A percentile compares a stretch with the other conserved stretches of the same genome.
Evolutionary conservation across 2,113 vertebrate genomes (phyloP).

Genomic region (Calyptommatus sinebrachiatus): DNA sequence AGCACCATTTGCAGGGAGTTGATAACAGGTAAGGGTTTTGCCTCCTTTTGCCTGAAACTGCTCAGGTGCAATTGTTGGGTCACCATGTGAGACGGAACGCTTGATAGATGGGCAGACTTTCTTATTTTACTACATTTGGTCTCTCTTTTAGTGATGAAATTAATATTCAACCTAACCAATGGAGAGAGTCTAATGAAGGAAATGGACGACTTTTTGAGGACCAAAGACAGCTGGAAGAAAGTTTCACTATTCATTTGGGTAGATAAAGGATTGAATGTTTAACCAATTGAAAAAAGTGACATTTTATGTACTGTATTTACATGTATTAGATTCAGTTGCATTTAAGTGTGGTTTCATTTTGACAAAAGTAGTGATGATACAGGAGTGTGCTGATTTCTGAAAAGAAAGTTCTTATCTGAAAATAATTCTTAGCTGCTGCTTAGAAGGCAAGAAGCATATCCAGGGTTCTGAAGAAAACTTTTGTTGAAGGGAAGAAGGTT

Average conservation of each 20-base stretch:
- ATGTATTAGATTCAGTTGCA: background rate
- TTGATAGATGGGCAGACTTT: too few relatives aligned
- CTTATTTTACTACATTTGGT: background rate
- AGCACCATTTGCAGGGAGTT: too few relatives aligned
- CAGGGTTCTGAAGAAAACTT: too few relatives aligned
- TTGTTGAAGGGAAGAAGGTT: too few relatives aligned
- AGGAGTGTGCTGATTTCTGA: background rate
- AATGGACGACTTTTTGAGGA: slow-evolving; percentile 88
- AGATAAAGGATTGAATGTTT: slow-evolving; percentile 29
- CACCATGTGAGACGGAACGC: too few relatives aligned
- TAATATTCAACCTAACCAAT: slow-evolving; percentile 88
- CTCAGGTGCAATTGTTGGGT: too few relatives aligned
- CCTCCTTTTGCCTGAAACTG: too few relatives aligned
- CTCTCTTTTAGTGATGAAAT: slow-evolving; percentile 87
- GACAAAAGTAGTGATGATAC: background rate
- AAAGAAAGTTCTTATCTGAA: too few relatives aligned
- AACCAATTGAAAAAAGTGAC: background rate
- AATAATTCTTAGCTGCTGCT: too few relatives aligned
- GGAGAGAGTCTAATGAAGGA: slow-evolving; percentile 80
- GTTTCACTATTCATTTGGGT: slow-evolving; percentile 98
- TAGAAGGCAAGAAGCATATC: too few relatives aligned
- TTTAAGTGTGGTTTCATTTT: background rate
- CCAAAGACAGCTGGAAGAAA: slow-evolving; percentile 92
- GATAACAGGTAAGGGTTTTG: too few relatives aligned
- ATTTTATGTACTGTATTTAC: background rate